Conservation (phyloP, 2,888 invertebrate species). For the Pseudanteris insignis region DNA sequence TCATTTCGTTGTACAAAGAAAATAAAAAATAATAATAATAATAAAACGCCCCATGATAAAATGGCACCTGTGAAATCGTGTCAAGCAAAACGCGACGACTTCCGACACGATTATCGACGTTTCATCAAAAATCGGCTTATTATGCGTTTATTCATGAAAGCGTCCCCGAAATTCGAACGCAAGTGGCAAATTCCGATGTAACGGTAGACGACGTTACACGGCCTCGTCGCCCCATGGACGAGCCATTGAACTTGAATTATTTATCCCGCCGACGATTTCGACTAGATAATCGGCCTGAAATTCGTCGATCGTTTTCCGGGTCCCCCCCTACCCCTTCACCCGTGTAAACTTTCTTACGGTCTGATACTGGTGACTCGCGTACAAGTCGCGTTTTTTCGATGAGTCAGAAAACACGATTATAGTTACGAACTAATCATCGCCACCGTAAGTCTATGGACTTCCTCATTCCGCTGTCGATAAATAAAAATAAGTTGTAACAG, state of each 20-base stretch:
- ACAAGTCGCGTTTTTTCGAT: too few species aligned
- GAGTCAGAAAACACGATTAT: too few species aligned
- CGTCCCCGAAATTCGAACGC: constrained; percentile 17
- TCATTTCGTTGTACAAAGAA: too few species aligned
- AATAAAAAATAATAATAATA: too few species aligned
- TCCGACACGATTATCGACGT: constrained; percentile 25
- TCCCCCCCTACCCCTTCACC: neutral
- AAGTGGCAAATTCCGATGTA: constrained; percentile 12
- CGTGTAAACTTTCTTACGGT: constrained; percentile 11
- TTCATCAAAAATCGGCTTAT: constrained; percentile 19
- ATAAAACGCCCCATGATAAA: neutral
- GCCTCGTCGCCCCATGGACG: constrained; percentile 15
- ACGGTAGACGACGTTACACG: constrained; percentile 27
- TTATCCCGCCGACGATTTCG: constrained; percentile 31
- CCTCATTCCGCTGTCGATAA: too few species aligned
- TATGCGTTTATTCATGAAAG: constrained; percentile 28
- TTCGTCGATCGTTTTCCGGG: too few species aligned
- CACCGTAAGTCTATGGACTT: neutral
- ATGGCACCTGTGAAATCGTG: neutral
- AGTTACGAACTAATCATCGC: too few species aligned
- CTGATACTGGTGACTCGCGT: too few species aligned
- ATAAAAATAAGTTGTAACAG: too few species aligned
- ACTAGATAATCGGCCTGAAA: constrained; percentile 18
- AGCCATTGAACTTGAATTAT: constrained; percentile 31
- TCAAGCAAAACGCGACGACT: constrained; percentile 21